A percentile compares a stretch with the other conserved stretches of the same genome.
Conservation (phyloP, 1,140 invertebrate genomes). For the Drusus annulatus region DNA sequence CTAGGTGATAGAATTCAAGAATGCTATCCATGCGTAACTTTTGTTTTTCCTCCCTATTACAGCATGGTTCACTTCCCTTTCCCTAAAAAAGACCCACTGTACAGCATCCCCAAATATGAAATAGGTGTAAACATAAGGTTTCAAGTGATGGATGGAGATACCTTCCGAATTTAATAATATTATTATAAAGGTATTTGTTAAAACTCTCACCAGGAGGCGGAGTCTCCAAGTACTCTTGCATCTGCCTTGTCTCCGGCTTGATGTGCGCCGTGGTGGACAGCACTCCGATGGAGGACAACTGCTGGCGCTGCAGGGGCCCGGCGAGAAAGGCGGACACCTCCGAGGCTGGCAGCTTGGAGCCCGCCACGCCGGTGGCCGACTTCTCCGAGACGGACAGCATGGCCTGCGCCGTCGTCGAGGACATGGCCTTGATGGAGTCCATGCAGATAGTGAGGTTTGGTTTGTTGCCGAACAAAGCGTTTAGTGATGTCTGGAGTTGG, state of each 20-base stretch:
- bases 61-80: too few species aligned
- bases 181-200: too few species aligned
- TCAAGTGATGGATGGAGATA: not conserved
- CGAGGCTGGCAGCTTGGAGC: constrained; percentile 79
- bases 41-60: too few species aligned
- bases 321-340: constrained; percentile 81
- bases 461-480: constrained; percentile 83
- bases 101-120: too few species aligned
- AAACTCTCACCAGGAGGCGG: constrained; percentile 82
- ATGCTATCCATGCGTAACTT: too few species aligned
- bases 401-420: constrained; percentile 82
- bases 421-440: constrained; percentile 81
- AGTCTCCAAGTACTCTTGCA: constrained; percentile 91
- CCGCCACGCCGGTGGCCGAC: constrained; percentile 75
- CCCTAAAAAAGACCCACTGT: too few species aligned
- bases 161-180: too few species aligned
- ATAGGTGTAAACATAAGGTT: not conserved
- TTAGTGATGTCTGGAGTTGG: constrained; percentile 79
- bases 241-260: constrained; percentile 79
- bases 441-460: constrained; percentile 85
- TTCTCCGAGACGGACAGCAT: constrained; percentile 87
- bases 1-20: too few species aligned
- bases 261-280: constrained; percentile 76
- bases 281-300: constrained; percentile 79
- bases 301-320: constrained; percentile 78